Conservation (phyloP, 2,797 vertebrate species). For the Phoxinus dragarum region DNA sequence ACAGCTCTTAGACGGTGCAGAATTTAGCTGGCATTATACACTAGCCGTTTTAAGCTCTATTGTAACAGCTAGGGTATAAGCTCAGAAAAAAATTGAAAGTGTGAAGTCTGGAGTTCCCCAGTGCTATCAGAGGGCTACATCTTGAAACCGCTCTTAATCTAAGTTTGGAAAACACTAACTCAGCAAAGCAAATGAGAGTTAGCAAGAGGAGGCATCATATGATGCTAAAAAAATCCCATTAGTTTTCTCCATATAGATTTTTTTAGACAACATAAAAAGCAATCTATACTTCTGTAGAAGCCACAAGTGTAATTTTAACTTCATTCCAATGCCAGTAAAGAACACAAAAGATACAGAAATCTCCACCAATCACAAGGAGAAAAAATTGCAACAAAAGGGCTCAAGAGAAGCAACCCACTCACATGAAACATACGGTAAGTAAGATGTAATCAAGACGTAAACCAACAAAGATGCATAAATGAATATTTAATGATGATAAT, state of each 20-base stretch:
- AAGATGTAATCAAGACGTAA: neutral
- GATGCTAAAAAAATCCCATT: neutral
- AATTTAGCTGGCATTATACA: neutral
- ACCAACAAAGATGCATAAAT: neutral
- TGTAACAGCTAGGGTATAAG: neutral
- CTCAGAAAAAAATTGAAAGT: neutral
- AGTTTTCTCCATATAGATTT: neutral
- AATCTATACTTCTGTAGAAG: neutral
- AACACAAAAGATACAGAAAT: neutral
- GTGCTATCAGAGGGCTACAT: slow-evolving; percentile 7
- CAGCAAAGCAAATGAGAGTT: slow-evolving; percentile 24
- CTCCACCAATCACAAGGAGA: neutral
- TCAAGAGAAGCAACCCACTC: neutral
- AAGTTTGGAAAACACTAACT: neutral
- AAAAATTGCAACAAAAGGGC: neutral
- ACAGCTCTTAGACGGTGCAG: neutral
- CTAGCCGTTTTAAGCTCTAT: neutral
- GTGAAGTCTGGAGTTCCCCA: slow-evolving; percentile 29
- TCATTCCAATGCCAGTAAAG: neutral
- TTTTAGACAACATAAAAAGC: neutral
- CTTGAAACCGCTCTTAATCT: neutral
- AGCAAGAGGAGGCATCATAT: neutral
- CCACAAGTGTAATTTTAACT: neutral
- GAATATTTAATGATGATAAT: neutral
- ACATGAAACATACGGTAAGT: neutral